A percentile compares a stretch with the other conserved stretches of the same genome.
phyloP scores from a whole-genome alignment of 30 jellyfish, hydroid and myxozoan genomes.

The Aurelia aurita complex sp. Pacific region DNA sequence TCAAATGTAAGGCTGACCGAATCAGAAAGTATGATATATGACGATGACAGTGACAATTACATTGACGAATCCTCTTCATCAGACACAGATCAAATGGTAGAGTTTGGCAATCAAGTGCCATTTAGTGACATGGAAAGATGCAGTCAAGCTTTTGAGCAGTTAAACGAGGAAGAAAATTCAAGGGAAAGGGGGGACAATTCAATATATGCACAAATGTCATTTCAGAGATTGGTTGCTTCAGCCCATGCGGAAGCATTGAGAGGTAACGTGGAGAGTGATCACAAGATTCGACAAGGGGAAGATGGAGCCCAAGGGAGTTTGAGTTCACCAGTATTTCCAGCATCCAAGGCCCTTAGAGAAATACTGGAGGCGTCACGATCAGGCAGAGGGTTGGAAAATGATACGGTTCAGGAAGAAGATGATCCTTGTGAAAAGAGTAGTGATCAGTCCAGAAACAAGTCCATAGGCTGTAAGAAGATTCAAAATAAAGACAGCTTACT shows the following conservation, averaged over 20 bases:
- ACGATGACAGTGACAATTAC: not conserved
- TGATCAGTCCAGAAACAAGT: not conserved
- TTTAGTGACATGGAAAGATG: not conserved
- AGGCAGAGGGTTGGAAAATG: too few species aligned
- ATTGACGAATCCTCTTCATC: not conserved
- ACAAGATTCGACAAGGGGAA: not conserved
- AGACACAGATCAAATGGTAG: not conserved
- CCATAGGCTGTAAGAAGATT: not conserved
- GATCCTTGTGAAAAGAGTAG: not conserved
- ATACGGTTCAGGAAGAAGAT: too few species aligned
- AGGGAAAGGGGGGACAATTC: slow-evolving; percentile 1
- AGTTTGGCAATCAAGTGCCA: not conserved
- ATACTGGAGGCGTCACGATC: too few species aligned
- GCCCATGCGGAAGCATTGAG: slow-evolving; percentile 37
- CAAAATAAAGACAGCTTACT: slow-evolving; percentile 7
- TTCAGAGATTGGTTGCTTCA: slow-evolving; percentile 50
- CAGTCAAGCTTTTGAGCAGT: not conserved
- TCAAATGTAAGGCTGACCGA: not conserved
- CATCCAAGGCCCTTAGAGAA: too few species aligned
- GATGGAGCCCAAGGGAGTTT: not conserved
- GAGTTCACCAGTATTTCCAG: not conserved
- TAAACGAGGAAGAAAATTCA: not conserved
- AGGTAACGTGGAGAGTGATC: not conserved
- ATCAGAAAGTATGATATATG: not conserved
- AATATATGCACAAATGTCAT: slow-evolving; percentile 37